Evolutionary conservation across 2,888 invertebrate genomes (phyloP).

Genomic region (Drepanosiphum platanoidis): DNA sequence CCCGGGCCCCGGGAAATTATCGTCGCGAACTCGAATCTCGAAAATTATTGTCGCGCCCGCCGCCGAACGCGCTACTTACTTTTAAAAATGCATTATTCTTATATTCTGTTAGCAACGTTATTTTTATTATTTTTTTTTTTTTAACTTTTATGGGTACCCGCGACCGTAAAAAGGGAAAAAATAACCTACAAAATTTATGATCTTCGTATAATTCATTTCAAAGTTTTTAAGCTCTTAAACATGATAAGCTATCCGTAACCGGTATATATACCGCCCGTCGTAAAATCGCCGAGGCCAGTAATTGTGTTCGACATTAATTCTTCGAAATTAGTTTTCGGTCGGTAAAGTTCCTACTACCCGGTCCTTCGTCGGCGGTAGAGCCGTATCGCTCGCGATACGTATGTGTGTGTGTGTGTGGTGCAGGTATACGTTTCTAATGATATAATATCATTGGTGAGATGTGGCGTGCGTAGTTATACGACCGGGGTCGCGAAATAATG

Average conservation of each 20-base stretch:
- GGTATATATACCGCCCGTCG: neutral
- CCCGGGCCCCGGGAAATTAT: neutral
- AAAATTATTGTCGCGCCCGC: conserved; percentile 15
- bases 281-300: conserved; percentile 26
- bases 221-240: conserved; percentile 48
- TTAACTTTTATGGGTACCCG: neutral
- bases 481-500: too few species aligned
- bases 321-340: conserved; percentile 52
- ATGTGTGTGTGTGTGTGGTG: too few species aligned
- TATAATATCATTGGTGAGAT: too few species aligned
- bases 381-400: too few species aligned
- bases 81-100: neutral
- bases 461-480: too few species aligned
- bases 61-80: neutral
- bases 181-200: conserved; percentile 29
- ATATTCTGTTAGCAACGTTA: conserved; percentile 18
- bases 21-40: neutral
- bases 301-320: conserved; percentile 44
- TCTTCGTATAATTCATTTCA: conserved; percentile 35
- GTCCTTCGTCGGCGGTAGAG: too few species aligned
- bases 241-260: conserved; percentile 30
- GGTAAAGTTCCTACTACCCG: neutral
- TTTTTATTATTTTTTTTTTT: conserved; percentile 28
- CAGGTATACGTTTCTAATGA: too few species aligned
- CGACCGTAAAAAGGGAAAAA: neutral